These are phyloP conservation scores for Tachuris rubrigastra DNA, from an alignment of 2,113 vertebrate genomes.

Conservation along the genomic window DNA sequence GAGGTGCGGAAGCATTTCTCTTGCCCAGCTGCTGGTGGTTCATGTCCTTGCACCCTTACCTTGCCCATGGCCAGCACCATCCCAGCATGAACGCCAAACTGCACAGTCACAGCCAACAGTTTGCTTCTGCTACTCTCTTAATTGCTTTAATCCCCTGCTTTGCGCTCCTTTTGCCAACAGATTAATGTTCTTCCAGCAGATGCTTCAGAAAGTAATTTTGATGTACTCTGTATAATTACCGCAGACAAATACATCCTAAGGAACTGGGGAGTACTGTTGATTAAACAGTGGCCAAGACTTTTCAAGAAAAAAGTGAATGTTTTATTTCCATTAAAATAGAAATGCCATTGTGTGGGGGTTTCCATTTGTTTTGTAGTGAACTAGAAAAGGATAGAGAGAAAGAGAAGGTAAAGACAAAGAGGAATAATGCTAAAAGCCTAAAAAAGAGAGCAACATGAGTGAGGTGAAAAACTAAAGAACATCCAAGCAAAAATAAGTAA, in stretches of 20 bases:
- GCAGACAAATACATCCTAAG: neutral
- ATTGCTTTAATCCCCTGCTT: conserved; percentile 5
- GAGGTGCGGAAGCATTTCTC: neutral
- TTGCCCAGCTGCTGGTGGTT: neutral
- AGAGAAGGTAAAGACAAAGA: neutral
- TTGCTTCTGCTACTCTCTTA: neutral
- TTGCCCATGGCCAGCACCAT: rapidly evolving
- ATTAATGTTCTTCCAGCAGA: neutral
- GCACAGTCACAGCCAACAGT: neutral
- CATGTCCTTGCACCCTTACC: neutral
- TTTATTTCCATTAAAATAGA: neutral
- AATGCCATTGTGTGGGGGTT: neutral
- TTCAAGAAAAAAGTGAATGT: neutral
- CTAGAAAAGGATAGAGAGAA: neutral
- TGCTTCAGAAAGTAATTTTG: neutral
- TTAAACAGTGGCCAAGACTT: neutral
- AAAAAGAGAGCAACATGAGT: neutral
- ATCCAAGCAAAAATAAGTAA: neutral
- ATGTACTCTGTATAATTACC: neutral
- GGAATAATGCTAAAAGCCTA: neutral
- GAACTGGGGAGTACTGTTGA: neutral
- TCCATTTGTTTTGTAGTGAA: neutral
- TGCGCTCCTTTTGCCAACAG: neutral
- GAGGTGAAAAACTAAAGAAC: neutral
- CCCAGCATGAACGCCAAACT: neutral